Conservation (phyloP, 2,797 vertebrate species). For the Aulostomus chinensis region DNA sequence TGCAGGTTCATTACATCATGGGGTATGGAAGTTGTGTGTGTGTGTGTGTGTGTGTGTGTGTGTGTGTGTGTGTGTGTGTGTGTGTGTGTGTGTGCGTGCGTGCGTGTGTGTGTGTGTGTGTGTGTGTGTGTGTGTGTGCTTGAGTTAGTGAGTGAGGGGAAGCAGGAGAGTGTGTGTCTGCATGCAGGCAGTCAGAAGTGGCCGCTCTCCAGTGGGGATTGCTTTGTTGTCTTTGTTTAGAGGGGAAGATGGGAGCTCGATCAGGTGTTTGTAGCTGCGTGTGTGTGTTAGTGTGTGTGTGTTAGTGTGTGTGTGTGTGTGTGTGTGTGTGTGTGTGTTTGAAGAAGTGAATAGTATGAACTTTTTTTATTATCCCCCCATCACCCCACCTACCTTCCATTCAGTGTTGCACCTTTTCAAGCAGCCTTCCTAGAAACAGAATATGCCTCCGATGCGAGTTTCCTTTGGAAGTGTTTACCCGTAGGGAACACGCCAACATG, state of each 20-base stretch:
- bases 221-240: constrained; percentile 73
- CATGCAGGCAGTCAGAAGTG: constrained; percentile 46
- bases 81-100: constrained; percentile 1
- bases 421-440: constrained; percentile 30
- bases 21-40: constrained; percentile 19
- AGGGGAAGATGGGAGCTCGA: constrained; percentile 40
- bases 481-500: constrained; percentile 48
- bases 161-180: constrained; percentile 13
- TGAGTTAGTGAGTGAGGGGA: neutral
- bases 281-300: neutral
- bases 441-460: constrained; percentile 32
- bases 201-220: constrained; percentile 63
- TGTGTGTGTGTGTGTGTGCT: neutral
- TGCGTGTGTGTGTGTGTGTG: neutral
- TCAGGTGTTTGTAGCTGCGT: constrained; percentile 5
- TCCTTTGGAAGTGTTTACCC: constrained; percentile 46
- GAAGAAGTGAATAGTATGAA: constrained; percentile 5
- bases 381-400: constrained; percentile 12
- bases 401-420: constrained; percentile 28
- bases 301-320: neutral
- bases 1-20: constrained; percentile 74
- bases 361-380: constrained; percentile 11
- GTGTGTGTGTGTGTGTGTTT: neutral
- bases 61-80: neutral
- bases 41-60: constrained; percentile 1